A percentile compares a stretch with the other conserved stretches of the same genome.
Evolutionary conservation across 2,888 invertebrate species (phyloP).

Genomic region (Zootermopsis nevadensis): DNA sequence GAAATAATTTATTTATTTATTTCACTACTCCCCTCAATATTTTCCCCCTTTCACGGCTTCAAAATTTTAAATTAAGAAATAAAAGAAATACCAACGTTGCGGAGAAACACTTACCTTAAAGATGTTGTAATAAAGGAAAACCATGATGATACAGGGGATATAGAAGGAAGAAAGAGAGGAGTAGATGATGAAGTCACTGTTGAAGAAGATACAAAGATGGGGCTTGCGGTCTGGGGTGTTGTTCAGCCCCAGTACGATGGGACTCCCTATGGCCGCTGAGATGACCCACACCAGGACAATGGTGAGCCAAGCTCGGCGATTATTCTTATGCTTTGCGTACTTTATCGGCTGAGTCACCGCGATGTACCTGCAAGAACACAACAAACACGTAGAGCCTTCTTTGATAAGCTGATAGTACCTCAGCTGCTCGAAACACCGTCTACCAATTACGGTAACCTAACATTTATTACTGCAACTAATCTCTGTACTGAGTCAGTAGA

Average conservation of each 20-base stretch:
- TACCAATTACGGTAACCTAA: too few relatives aligned
- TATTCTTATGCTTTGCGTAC: slow-evolving; percentile 98
- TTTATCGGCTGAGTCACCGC: slow-evolving; percentile 99
- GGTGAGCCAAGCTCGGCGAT: slow-evolving; percentile 92
- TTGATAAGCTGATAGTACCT: too few relatives aligned
- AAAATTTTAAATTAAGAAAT: too few relatives aligned
- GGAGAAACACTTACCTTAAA: slow-evolving; percentile 80
- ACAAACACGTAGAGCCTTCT: too few relatives aligned
- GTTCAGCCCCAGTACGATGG: slow-evolving; percentile 95
- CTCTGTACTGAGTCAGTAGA: too few relatives aligned
- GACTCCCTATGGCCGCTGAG: slow-evolving; percentile 94
- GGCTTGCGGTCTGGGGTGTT: slow-evolving; percentile 87
- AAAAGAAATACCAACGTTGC: too few relatives aligned
- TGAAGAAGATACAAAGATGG: slow-evolving; percentile 94
- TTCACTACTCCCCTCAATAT: too few relatives aligned
- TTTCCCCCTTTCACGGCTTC: too few relatives aligned
- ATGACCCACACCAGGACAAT: slow-evolving; percentile 97
- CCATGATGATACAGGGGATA: slow-evolving; percentile 98
- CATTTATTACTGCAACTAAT: too few relatives aligned
- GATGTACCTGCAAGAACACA: slow-evolving; percentile 82
- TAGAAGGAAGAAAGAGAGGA: slow-evolving; percentile 99
- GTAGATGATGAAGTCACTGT: slow-evolving; percentile 97
- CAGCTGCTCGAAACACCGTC: too few relatives aligned
- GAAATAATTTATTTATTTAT: too few relatives aligned
- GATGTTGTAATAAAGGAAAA: slow-evolving; percentile 96